Evolutionary conservation across 2,113 vertebrate species (phyloP).

Genomic region (Mandrillus leucophaeus): DNA sequence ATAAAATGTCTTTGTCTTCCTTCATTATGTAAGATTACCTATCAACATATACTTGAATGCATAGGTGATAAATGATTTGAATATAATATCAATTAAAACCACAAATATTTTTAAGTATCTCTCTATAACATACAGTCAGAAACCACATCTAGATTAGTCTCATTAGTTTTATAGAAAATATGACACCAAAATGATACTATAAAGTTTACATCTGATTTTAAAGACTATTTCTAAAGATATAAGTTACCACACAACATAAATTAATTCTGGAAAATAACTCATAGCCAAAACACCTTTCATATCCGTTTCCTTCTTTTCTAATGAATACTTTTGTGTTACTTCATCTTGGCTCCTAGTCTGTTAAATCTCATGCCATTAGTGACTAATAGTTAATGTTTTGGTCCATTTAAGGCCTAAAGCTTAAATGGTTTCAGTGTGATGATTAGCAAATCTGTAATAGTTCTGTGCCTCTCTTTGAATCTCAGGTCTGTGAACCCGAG

Average conservation of each 20-base stretch:
- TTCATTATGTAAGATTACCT: neutral
- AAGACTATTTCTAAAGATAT: slow-evolving; percentile 1
- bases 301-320: neutral
- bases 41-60: neutral
- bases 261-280: slow-evolving; percentile 47
- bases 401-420: slow-evolving; percentile 45
- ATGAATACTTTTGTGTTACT: slow-evolving; percentile 37
- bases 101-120: neutral
- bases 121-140: neutral
- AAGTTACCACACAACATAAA: neutral
- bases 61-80: neutral
- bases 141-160: neutral
- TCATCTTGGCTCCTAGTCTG: slow-evolving; percentile 1
- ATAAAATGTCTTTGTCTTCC: neutral
- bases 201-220: neutral
- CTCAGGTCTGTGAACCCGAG: slow-evolving; percentile 25
- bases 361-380: slow-evolving; percentile 61
- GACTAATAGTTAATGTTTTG: slow-evolving; percentile 60
- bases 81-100: neutral
- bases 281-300: neutral
- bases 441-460: slow-evolving; percentile 44
- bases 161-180: neutral
- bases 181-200: neutral
- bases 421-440: slow-evolving; percentile 40
- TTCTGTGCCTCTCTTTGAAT: neutral